Evolutionary conservation across 2,888 invertebrate species (phyloP), one percentile per base, ranked within the genome.

Genomic region (Phengaris alcon): DNA sequence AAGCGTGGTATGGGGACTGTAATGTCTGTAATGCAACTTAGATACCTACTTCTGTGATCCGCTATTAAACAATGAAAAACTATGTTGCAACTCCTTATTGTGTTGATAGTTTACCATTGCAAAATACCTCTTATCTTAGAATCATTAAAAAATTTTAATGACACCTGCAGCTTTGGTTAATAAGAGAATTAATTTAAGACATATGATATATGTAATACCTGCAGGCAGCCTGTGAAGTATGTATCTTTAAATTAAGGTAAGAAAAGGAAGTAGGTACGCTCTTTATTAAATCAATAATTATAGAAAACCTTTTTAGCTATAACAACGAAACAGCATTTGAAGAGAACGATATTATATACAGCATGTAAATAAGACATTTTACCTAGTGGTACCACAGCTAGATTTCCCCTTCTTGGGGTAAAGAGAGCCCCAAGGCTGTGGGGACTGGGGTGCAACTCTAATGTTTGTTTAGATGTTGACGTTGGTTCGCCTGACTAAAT

Each of bases 391-490:
- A 64, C 12, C 64, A 44, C 64, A 64, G 6, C 35, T 6, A 44
- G 6, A 44, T 35, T 64, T 64, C 35, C 35, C 64, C 64, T 64
- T 13, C 6, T 44, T 64, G 64, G 2, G 64, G 22, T 59, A 59
- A 59, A 59, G 22, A 8, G 13, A 64, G 64, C 64, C 64, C 44
- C 13, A 12, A 35, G 64, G 64, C 35, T 64, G 55, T 13, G 54
- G 22, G 10, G 35, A 35, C 35, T 35, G 52, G 52, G 52, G 12
- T 1, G 1, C 13, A 64, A 22, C 57, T 57, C 59, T 64, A 48
- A 48, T 48, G 44, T 64, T 64, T 64, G 64, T 64, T 64, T 64
- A 64, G 64, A 64, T 64, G 64, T 64, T 64, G 35, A 64, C 64
- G 44, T 44, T 44, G 35, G 64, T 44, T 13, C 64, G 64, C 35